Base-by-base conservation (phyloP, 2,888 invertebrate genomes). In the Rotaria socialis region DNA sequence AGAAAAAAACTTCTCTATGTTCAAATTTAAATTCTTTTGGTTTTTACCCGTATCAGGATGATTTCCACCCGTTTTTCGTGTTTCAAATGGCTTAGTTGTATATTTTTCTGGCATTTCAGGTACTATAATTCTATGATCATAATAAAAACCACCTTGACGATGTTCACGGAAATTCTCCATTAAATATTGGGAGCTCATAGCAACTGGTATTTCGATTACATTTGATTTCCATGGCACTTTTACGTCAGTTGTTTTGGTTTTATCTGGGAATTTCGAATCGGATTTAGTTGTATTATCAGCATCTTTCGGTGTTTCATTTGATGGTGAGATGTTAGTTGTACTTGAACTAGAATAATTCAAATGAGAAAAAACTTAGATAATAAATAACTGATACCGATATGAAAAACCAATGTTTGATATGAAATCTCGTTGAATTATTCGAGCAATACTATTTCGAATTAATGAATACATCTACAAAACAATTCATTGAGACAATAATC, bases 121-220 rank as follows among this genome's bases (percentile, higher is more conserved):
- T 16, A 87, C 84, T 52, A 85, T 85, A 84, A 87, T 80, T 84
- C 87, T 27, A 35, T 87, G 87, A 67, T 85, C 85, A 24, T 85
- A 85, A 84, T 87, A 87, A 67, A 87, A 87, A n/a, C 87, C 87
- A 22, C 85, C 85, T 85, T 87, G 43, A 43, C 75, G 41, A 75
- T 75, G 75, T 75, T 75, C 75, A 75, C 75, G 75, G 47, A 43
- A 75, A n/a, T 75, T 41, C 24, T 75, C 75, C 5, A 11, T 24
- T 4, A 75, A 22, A 75, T 75, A 75, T 47, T 41, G 43, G 7
- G 75, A 6, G 10, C 43, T 24, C 75, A 75, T 75, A 8, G 75
- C 24, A 22, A 75, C 75, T 22, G 75, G 75, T 10, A 24, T 41
- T 75, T 75, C 75, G 14, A 75, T 16, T 5, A 75, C 75, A 75